These are phyloP conservation scores for Aspidapion aeneum DNA, from an alignment of 2,888 invertebrate species.

Conservation along the genomic window DNA sequence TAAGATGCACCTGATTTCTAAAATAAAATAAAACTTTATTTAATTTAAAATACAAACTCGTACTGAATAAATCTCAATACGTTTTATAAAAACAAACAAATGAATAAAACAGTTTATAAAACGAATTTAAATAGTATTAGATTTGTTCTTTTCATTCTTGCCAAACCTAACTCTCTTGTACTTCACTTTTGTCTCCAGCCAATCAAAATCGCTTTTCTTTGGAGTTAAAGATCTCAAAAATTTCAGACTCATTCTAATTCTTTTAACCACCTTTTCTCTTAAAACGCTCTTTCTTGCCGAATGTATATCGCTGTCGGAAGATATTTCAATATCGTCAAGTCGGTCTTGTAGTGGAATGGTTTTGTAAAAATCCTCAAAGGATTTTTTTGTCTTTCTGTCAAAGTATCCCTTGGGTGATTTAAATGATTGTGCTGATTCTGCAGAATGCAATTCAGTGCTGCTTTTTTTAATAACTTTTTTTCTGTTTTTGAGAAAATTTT, in stretches of 20 bases:
- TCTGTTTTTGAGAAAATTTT: background rate
- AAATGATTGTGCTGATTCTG: background rate
- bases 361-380: background rate
- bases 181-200: constrained; percentile 8
- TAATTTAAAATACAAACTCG: too few species aligned
- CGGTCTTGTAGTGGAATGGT: background rate
- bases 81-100: too few species aligned
- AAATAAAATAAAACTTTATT: too few species aligned
- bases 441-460: background rate
- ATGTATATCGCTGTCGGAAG: background rate
- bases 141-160: background rate
- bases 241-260: constrained; percentile 13
- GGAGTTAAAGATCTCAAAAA: constrained; percentile 15
- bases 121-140: constrained; percentile 8
- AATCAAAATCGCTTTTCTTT: constrained; percentile 10
- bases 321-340: background rate
- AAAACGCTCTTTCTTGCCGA: background rate
- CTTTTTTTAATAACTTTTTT: background rate
- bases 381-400: background rate
- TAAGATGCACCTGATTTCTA: too few species aligned
- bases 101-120: too few species aligned
- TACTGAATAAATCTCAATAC: too few species aligned
- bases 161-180: constrained; percentile 6
- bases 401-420: background rate
- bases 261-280: constrained; percentile 6